Evolutionary conservation across 2,888 invertebrate species (phyloP), one percentile per base, ranked within the genome.

Genomic region (Parascotia fuliginaria): DNA sequence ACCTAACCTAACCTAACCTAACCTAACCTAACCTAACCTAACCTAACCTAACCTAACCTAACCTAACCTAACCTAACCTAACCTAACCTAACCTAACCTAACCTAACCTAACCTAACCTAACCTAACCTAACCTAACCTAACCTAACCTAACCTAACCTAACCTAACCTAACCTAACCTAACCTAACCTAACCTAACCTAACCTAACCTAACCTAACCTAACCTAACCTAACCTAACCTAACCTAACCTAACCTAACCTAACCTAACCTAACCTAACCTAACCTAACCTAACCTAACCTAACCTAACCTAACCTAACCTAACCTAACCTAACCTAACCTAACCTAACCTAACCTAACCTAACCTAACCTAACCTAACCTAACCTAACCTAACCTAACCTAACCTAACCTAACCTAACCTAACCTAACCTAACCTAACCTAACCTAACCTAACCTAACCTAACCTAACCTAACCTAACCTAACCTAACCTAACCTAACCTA

Each of bases 261-360:
- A 43, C 36, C 43, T 36, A 36, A 43, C 43, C 43, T 28, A 34
- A 36, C 43, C 34, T 36, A 34, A 42, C 27, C 34, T 37, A 42
- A 43, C 43, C 43, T 42, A 53, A 40, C 38, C 42, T 38, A 47
- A 47, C 53, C 47, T 36, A 43, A 48, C 40, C 44, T 39, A 46
- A 46, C 46, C 42, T 37, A 46, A 48, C 48, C 42, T 31, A 42
- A 44, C 43, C 42, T 38, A 29, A 29, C 40, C 32, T 36, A 43
- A 43, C 43, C 43, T 36, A 43, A 45, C 31, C 42, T 27, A 33
- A 42, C 33, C 36, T 19, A 36, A 41, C 32, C 40, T 33, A 27
- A 31, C 33, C 34, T 22, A 19, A 41, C 33, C 40, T 29, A 36
- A 47, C 22, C 34, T 27, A 36, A 39, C 27, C 31, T 24, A 36